Base-by-base conservation (phyloP, 2,888 invertebrate species). In the Cordilura impudica region DNA sequence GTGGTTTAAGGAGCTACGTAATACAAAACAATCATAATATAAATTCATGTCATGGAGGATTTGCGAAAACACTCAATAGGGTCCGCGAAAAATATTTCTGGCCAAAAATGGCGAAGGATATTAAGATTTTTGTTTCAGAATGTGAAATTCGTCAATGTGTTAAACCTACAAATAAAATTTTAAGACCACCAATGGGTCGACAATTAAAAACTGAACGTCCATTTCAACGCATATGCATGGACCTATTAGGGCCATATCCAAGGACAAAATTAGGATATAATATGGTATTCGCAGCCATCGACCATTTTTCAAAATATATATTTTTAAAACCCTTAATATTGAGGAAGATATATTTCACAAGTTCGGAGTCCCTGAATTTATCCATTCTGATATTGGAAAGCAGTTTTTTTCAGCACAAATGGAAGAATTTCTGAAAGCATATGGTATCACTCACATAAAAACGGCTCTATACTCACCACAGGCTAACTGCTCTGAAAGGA, bases 391-490 rank as follows among this genome's bases (percentile, higher is more conserved):
- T 49, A 86, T 85, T 74, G 84, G 85, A 0, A 60, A 75, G 7
- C 84, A 84, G 53, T 85, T 83, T 73, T 45, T 69, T 14, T 60
- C 77, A 0, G 65, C 67, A 31, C 35, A 72, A 65, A 81, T 81
- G 60, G 14, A 65, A 45, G 39, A 21, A 12, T 69, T 83, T 8
- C 26, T 81, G 2, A 54, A 56, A 16, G 39, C 31, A 6, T 84
- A 82, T 47, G 65, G 81, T 8, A 53, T 78, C 0, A 74, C 31
- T 7, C 56, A 84, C 4, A 23, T 60, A 1, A 81, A 74, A 18
- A 85, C 82, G 21, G 79, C 83, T 1, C 47, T 63, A 12, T 87
- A 87, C 66, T 84, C 85, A 23, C 85, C 87, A 0, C 87, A 88
- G 77, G 70, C 78, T 0, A 87, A 87, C 67, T 85, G 84, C 8